Evolutionary conservation across 2,113 vertebrate genomes (phyloP).

Genomic region (Campylomormyrus numenius): DNA sequence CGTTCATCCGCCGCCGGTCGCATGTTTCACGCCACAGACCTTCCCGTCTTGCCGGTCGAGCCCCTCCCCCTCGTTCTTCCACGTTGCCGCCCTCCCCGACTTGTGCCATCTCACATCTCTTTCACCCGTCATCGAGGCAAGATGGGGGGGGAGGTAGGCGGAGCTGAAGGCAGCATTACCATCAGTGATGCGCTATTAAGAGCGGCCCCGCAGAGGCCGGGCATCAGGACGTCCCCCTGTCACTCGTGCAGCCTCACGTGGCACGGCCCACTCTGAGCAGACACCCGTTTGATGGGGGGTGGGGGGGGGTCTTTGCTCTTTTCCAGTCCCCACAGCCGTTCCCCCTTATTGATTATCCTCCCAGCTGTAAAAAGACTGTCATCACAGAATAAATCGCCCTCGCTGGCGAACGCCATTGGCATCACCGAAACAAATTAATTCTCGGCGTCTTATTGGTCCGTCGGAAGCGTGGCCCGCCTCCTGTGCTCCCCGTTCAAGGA

Average conservation of each 20-base stretch:
- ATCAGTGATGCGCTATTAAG: constrained; percentile 17
- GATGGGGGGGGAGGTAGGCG: background rate
- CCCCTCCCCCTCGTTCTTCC: background rate
- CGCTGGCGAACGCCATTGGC: background rate
- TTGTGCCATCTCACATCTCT: background rate
- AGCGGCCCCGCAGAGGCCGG: constrained; percentile 12
- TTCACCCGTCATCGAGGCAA: background rate
- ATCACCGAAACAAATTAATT: background rate
- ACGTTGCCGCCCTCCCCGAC: background rate
- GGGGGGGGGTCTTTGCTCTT: background rate
- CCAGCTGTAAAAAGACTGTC: background rate
- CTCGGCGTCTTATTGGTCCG: background rate
- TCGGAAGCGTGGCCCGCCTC: constrained; percentile 18
- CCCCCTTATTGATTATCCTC: background rate
- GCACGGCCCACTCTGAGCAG: background rate
- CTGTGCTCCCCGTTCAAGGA: constrained; percentile 38
- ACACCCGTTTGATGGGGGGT: background rate
- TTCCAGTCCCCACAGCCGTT: background rate
- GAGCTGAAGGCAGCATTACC: background rate
- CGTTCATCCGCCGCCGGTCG: background rate
- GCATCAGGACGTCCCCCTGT: background rate
- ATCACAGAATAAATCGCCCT: background rate
- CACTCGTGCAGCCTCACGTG: background rate
- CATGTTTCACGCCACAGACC: background rate
- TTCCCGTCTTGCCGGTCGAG: background rate